Percentiles rank a stretch among this genome's conserved stretches.
phyloP scores from a whole-genome alignment of 2,888 invertebrate genomes.

The Stegophylla sp. region DNA sequence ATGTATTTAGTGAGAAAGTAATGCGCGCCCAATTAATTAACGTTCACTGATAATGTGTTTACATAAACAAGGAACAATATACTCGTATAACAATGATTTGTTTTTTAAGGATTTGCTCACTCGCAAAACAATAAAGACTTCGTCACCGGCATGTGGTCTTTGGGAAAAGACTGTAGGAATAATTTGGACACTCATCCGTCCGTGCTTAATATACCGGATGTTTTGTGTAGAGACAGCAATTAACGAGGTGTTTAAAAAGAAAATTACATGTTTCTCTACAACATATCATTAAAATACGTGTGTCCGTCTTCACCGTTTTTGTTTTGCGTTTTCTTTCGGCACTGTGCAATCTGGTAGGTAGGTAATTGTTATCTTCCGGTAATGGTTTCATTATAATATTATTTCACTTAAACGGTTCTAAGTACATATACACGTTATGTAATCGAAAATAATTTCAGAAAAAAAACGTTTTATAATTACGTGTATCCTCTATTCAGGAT shows the following conservation, averaged over 20 bases:
- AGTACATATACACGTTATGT: neutral
- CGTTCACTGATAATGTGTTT: too few relatives aligned
- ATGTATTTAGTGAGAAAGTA: too few relatives aligned
- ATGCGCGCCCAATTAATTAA: too few relatives aligned
- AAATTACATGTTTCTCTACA: neutral
- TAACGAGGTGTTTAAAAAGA: constrained; percentile 22
- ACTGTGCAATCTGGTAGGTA: too few relatives aligned
- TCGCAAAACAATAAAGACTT: constrained; percentile 23
- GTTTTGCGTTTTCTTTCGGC: too few relatives aligned
- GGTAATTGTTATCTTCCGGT: neutral
- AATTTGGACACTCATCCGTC: constrained; percentile 38
- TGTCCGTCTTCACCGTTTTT: neutral
- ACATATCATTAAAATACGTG: constrained; percentile 3
- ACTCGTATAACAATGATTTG: neutral
- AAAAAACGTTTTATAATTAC: constrained; percentile 2
- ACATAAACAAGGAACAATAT: too few relatives aligned
- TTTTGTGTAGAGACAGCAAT: constrained; percentile 11
- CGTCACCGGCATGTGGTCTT: constrained; percentile 35
- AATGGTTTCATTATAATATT: too few relatives aligned
- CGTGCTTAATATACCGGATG: constrained; percentile 43
- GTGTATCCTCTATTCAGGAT: too few relatives aligned
- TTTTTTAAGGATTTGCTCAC: constrained; percentile 22
- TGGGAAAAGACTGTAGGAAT: constrained; percentile 35
- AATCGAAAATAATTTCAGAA: neutral
- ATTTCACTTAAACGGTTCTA: too few relatives aligned